Base-by-base conservation (phyloP, 2,888 invertebrate species). In the Stenchaetothrips biformis region DNA sequence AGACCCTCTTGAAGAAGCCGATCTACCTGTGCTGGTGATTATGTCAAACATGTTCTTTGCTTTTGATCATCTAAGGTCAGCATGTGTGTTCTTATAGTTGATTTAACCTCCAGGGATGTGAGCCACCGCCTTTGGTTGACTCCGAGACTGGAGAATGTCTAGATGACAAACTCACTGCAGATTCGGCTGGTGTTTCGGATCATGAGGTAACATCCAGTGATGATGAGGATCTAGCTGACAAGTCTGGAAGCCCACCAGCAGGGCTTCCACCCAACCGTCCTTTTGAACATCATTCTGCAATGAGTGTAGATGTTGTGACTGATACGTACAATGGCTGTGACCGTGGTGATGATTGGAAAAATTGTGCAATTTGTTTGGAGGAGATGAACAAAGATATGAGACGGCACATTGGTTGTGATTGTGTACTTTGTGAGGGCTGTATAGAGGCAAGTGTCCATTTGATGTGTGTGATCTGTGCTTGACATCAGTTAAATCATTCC, bases 311-410 rank as follows among this genome's bases (percentile, higher is more conserved):
- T 74, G n/a, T 74, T 21, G 25, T 74, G 21, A 74, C 21, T 74
- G 67, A 74, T 25, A 8, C 67, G 7, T 74, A 74, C 25, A 74
- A 25, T 25, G 67, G 67, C 67, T 74, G 67, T 74, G 67, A 74
- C 67, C 21, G 67, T 7, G 67, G 25, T 74, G 67, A 74, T 21
- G 67, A 74, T 74, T 74, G 67, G 67, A 85, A 84, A 18, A 83
- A 84, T 4, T 91, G 91, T 85, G 89, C 88, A 77, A 91, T 91
- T 82, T 92, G 91, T 83, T 86, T 91, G 78, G 91, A 91, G 83
- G 91, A 91, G 81, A 86, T 89, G 84, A 87, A 89, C 37, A 86
- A 86, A 47, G 88, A 89, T 81, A 86, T 91, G 80, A 88, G 89
- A 83, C 88, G 88, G 48, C 91, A 91, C 84, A 86, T 86, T 21